Conservation (phyloP, 2,888 invertebrate species). For the Empis livida region DNA sequence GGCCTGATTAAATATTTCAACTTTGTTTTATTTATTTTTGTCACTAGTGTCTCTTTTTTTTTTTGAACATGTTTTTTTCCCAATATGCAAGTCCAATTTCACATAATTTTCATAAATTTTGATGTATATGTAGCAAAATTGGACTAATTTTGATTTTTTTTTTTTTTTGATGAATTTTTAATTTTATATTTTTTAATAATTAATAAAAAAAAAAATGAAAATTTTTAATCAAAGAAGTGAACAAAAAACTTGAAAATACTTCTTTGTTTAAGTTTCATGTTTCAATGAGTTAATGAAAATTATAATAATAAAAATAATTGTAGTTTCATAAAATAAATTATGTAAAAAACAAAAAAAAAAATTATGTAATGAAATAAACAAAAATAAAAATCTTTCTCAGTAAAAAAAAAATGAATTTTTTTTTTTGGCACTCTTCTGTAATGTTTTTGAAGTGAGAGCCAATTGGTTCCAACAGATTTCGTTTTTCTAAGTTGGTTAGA, state of each 20-base stretch:
- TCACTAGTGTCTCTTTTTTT: constrained; percentile 38
- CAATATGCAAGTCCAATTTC: not conserved
- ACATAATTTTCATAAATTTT: not conserved
- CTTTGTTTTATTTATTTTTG: constrained; percentile 19
- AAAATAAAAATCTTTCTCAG: too few relatives aligned
- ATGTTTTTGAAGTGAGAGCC: constrained; percentile 5
- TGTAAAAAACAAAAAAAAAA: too few relatives aligned
- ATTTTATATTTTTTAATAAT: not conserved
- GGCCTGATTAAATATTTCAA: constrained; percentile 14
- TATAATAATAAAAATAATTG: too few relatives aligned
- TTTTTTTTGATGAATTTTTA: too few relatives aligned
- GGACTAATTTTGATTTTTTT: not conserved
- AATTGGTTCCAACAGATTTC: constrained; percentile 22
- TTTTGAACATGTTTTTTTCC: constrained; percentile 6
- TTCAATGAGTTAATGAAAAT: too few relatives aligned
- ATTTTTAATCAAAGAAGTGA: not conserved
- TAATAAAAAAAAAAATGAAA: not conserved
- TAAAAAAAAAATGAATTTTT: too few relatives aligned
- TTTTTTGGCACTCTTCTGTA: too few relatives aligned
- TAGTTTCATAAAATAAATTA: too few relatives aligned
- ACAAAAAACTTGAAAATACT: too few relatives aligned
- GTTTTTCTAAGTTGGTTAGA: too few relatives aligned
- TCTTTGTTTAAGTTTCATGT: too few relatives aligned
- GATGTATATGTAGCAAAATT: not conserved
- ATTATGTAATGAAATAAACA: too few relatives aligned